These are phyloP conservation scores for Aphodius granarius DNA, from an alignment of 2,888 invertebrate genomes.

Conservation along the genomic window DNA sequence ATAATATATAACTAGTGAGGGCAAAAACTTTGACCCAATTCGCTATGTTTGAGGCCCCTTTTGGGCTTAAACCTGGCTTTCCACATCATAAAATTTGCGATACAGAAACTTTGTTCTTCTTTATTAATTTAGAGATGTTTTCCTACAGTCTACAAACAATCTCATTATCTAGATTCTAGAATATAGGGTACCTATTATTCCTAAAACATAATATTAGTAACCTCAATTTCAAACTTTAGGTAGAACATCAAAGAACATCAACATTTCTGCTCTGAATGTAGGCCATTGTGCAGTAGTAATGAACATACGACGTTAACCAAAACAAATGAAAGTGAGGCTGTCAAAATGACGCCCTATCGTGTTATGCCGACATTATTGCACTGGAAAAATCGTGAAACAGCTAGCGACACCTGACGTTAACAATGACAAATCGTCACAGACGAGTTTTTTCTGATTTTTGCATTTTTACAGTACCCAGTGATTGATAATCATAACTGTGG, in stretches of 20 bases:
- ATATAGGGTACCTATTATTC: too few relatives aligned
- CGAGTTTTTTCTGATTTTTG: neutral
- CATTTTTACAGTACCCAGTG: neutral
- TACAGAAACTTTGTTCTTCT: neutral
- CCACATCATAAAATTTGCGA: neutral
- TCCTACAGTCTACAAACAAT: neutral
- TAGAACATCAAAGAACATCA: neutral
- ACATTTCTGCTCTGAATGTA: neutral
- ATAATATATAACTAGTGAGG: neutral
- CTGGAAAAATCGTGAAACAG: neutral
- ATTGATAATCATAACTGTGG: neutral
- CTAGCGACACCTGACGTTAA: neutral
- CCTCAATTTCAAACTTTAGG: neutral
- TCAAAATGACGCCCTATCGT: neutral
- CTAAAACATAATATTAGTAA: neutral
- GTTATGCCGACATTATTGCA: neutral
- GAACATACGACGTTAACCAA: neutral
- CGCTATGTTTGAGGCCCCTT: neutral
- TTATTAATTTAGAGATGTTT: neutral
- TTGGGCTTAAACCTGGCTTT: neutral
- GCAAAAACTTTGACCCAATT: neutral
- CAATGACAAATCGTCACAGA: neutral
- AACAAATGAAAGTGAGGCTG: neutral
- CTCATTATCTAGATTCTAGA: neutral
- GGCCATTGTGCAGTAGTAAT: neutral